Evolutionary conservation across 2,113 vertebrate genomes (phyloP).

Genomic region (Uria lomvia): DNA sequence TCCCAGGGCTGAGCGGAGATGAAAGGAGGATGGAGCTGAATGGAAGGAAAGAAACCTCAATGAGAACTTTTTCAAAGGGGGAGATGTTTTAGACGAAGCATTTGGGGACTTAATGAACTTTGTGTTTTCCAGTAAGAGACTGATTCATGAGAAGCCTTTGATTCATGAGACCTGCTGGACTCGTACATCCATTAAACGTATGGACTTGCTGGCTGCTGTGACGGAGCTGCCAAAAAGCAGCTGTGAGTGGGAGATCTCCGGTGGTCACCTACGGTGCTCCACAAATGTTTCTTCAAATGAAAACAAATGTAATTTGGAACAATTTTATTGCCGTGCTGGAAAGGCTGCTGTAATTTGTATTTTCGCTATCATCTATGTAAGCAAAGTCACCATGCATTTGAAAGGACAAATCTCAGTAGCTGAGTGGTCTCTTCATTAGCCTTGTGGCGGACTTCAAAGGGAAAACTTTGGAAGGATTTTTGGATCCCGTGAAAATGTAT

Average conservation of each 20-base stretch:
- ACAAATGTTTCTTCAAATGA: background rate
- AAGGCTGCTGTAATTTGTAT: background rate
- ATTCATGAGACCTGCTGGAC: background rate
- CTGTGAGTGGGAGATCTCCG: background rate
- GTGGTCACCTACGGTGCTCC: background rate
- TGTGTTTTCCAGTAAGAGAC: background rate
- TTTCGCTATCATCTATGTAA: background rate
- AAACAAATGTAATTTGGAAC: background rate
- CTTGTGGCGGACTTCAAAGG: background rate
- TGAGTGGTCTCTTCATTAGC: background rate
- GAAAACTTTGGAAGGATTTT: background rate
- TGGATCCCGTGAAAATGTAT: background rate
- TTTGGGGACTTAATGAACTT: background rate
- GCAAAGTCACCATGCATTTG: background rate
- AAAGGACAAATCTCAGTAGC: background rate
- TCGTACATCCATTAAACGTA: background rate
- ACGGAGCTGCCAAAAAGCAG: background rate
- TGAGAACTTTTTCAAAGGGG: background rate
- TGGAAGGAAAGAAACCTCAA: background rate
- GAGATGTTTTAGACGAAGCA: background rate
- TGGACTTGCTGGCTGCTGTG: background rate
- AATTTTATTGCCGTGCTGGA: background rate
- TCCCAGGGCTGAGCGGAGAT: background rate
- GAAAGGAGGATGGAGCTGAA: background rate
- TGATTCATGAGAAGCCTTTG: background rate